phyloP scores from a whole-genome alignment of 2,113 vertebrate species.

The Sander lucioperca region DNA sequence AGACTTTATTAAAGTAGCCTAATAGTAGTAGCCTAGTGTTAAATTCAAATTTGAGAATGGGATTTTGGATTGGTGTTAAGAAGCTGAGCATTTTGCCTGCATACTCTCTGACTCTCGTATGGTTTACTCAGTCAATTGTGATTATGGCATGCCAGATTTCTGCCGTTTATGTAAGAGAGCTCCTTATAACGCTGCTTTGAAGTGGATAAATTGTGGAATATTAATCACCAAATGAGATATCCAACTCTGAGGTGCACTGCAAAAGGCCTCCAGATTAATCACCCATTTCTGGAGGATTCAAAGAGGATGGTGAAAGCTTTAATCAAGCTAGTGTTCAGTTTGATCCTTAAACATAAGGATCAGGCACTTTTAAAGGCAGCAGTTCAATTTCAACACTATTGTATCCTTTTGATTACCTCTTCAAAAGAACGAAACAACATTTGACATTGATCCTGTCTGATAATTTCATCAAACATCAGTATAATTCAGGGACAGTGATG shows the following conservation, averaged over 20 bases:
- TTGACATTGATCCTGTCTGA: not conserved
- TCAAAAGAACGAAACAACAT: not conserved
- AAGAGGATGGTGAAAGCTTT: not conserved
- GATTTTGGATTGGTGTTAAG: too few relatives aligned
- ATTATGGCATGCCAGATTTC: too few relatives aligned
- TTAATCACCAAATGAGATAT: not conserved
- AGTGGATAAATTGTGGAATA: not conserved
- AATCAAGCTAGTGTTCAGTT: not conserved
- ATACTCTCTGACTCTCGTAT: too few relatives aligned
- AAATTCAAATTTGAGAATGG: too few relatives aligned
- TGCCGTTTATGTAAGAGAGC: not conserved
- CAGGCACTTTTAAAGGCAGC: not conserved
- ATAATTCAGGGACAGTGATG: not conserved
- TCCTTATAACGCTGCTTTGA: not conserved
- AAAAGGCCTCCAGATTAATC: not conserved
- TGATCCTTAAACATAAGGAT: not conserved
- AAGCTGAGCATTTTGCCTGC: too few relatives aligned
- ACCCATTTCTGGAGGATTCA: not conserved
- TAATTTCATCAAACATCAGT: not conserved
- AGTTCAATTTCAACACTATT: not conserved
- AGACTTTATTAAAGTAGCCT: too few relatives aligned
- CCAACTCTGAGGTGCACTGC: not conserved
- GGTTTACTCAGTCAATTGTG: too few relatives aligned
- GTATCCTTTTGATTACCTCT: not conserved
- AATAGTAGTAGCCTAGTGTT: too few relatives aligned